A percentile compares a stretch with the other conserved stretches of the same genome.
These are phyloP conservation scores for Sycophaga agraensis DNA, from an alignment of 1,140 invertebrate genomes.

Conservation along the genomic window DNA sequence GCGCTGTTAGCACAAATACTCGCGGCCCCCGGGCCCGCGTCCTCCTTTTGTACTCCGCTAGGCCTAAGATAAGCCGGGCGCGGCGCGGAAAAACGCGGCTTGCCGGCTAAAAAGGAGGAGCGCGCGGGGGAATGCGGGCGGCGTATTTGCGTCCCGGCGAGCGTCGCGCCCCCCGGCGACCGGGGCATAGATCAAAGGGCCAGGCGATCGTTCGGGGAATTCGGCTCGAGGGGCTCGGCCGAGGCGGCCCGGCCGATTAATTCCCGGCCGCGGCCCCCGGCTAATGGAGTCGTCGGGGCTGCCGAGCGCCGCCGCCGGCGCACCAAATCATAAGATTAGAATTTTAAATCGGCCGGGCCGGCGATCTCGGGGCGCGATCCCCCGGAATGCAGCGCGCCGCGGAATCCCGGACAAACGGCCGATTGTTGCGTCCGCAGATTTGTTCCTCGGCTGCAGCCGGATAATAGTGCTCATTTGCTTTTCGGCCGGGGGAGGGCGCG, in stretches of 20 bases:
- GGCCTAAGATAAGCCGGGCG: no score
- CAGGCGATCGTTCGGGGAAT: neutral
- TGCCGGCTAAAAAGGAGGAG: no score
- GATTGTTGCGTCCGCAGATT: slow-evolving; percentile 15
- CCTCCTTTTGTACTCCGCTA: neutral
- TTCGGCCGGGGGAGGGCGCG: neutral
- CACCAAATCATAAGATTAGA: slow-evolving; percentile 60
- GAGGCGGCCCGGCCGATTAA: neutral
- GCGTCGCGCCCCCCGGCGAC: neutral
- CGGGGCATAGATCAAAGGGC: slow-evolving; percentile 2
- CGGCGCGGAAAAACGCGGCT: neutral
- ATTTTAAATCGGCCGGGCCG: slow-evolving; percentile 50
- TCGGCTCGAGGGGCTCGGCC: neutral
- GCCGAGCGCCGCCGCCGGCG: slow-evolving; percentile 39
- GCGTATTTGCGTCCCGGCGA: slow-evolving; percentile 13
- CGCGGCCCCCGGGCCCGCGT: neutral
- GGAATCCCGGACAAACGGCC: slow-evolving; percentile 18
- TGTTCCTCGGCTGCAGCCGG: slow-evolving; percentile 12
- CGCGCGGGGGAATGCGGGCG: no score
- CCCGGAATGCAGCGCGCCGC: neutral
- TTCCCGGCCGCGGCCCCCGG: slow-evolving; percentile 40
- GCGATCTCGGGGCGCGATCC: slow-evolving; percentile 50
- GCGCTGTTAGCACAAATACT: slow-evolving; percentile 26
- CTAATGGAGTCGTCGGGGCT: slow-evolving; percentile 55
- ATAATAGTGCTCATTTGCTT: slow-evolving; percentile 16